Percentiles rank a stretch among this genome's conserved stretches.
phyloP scores from a whole-genome alignment of 2,113 vertebrate genomes.

The Todiramphus saurophagus region DNA sequence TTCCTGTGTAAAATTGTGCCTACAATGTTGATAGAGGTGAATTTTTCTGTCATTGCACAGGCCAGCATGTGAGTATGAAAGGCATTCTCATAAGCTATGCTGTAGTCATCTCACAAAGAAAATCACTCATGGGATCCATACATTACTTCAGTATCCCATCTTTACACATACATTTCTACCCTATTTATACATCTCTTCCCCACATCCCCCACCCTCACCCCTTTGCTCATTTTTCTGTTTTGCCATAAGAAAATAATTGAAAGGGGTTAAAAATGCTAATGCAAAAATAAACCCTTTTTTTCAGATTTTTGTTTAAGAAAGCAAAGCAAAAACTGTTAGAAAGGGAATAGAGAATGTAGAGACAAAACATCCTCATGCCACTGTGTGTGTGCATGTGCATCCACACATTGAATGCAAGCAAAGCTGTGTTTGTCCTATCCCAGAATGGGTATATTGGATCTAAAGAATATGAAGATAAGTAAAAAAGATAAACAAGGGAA shows the following conservation, averaged over 20 bases:
- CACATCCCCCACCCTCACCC: accelerated
- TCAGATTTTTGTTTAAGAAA: background rate
- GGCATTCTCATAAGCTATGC: background rate
- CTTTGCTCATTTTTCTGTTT: background rate
- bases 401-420: background rate
- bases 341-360: background rate
- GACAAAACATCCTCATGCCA: background rate
- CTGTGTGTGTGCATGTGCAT: background rate
- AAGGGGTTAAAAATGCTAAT: background rate
- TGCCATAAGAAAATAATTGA: background rate
- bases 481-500: background rate
- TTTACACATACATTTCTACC: background rate
- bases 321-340: background rate
- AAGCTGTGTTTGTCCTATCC: background rate
- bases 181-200: background rate
- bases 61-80: background rate
- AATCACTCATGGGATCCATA: background rate
- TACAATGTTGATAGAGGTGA: background rate
- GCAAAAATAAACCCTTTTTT: background rate
- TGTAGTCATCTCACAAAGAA: background rate
- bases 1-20: background rate
- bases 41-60: background rate
- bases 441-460: background rate
- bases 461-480: background rate
- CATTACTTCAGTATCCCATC: background rate